Base-by-base conservation (phyloP, 92 coral and sea anemone genomes). In the Paragorgia papillata region DNA sequence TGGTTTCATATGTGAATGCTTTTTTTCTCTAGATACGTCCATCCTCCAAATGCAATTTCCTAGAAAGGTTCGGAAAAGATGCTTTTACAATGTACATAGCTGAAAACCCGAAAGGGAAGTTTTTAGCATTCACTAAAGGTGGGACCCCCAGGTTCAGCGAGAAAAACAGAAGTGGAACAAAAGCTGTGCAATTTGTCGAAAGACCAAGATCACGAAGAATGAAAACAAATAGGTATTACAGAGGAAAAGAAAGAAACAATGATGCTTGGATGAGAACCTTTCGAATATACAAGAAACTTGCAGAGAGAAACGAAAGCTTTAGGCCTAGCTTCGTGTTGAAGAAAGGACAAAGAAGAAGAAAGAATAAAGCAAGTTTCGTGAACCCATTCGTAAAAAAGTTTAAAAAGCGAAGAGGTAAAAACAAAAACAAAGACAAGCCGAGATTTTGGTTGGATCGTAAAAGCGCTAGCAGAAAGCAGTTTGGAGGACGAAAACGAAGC, bases 51-150 rank as follows among this genome's bases (percentile, higher is more conserved):
- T 95, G 99, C 73, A 83, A 82, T 24, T 95, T 88, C 81, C 86
- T 73, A 18, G 99, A 95, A 60, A 85, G 73, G 39, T 83, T 87
- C 34, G 99, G 96, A 29, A 66, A 77, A 31, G 90, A 95, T 67
- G 99, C 97, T 26, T 95, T 69, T 69, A 91, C 95, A 1, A 91
- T 86, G 71, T 95, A 89, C 85, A 80, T 84, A 17, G 91, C 99
- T 9, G 96, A 76, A 22, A 78, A 79, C 26, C 79, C 89, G 62
- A 80, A 67, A 57, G 77, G 74, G 20, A 82, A 73, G 29, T 90
- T 86, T 77, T 53, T 95, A 54, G 92, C 99, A 26, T 95, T 95
- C 51, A 89, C 80, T 56, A 84, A 92, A 35, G 86, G 73, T 8
- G 99, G 99, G 9, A 73, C 26, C 15, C 63, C 57, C 29, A 53